Evolutionary conservation across 2,113 vertebrate species (phyloP), one percentile per base, ranked within the genome.

Genomic region (Gasterosteus nipponicus): DNA sequence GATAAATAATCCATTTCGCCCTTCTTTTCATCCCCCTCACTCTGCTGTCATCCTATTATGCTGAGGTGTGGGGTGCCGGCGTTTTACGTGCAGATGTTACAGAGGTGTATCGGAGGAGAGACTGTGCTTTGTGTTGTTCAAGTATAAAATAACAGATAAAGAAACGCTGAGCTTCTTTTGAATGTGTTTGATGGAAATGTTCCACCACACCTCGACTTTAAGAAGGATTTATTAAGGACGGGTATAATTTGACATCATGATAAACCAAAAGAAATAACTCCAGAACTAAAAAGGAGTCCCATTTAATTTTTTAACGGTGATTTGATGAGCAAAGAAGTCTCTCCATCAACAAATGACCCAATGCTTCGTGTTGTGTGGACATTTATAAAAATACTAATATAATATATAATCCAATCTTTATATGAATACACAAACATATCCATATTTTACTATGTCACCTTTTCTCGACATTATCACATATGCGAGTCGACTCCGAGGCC

Each of bases 1-100:
- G 88, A 92, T 92, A 92, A 92, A 91, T 86, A 89, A 89, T 87
- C 88, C 85, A 86, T 92, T 93, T 91, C 89, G 87, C 91, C 85
- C 85, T 82, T 69, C 75, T 84, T 90, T 90, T 85, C 83, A 89
- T 86, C 85, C 67, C 51, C 59, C 75, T 77, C 69, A 60, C 94
- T 95, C 95, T 92, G 92, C 86, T 88, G 88, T 87, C 87, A 84
- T 70, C 73, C 86, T 41, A 83, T 90, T 89, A 90, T 39, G 19
- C 60, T 11, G 84, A 73, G 78, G 73, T 49, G 80, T 73, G 47
- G 63, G 72, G 81, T 31, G 75, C 67, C 58, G 53, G 73, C 57
- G 73, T 73, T 72, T 39, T 12, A 10, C 19, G 16, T 73, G 38
- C 70, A 72, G 66, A 69, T 72, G 86, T 81, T 78, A 58, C 75